Evolutionary conservation across 2,113 vertebrate genomes (phyloP).

Genomic region (Noctilio leporinus): DNA sequence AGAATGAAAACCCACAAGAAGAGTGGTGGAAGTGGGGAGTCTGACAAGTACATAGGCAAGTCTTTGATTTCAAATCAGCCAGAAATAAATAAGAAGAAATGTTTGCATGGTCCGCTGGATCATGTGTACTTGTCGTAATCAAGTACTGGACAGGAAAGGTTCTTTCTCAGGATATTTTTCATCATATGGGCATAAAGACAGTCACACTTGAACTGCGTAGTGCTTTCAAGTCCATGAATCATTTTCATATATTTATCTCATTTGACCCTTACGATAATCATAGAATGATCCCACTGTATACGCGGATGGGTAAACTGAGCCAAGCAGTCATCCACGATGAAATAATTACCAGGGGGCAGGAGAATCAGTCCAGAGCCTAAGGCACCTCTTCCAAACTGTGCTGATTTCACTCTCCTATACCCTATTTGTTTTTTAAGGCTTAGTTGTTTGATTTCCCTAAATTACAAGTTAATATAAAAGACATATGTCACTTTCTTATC

Average conservation of each 20-base stretch:
- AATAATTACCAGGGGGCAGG: not conserved
- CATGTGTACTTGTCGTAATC: not conserved
- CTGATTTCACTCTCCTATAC: not conserved
- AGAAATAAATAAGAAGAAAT: not conserved
- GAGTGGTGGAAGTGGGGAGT: not conserved
- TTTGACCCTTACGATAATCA: not conserved
- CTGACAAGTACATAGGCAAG: not conserved
- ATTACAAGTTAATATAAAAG: not conserved
- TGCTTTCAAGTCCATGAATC: not conserved
- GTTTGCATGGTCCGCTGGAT: not conserved
- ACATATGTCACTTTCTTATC: not conserved
- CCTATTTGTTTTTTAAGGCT: not conserved
- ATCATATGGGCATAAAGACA: not conserved
- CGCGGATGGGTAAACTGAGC: not conserved
- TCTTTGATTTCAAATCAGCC: not conserved
- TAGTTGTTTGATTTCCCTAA: not conserved
- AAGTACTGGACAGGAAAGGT: not conserved
- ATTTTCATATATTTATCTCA: not conserved
- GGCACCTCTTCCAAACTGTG: not conserved
- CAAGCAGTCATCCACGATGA: not conserved
- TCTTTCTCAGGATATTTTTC: not conserved
- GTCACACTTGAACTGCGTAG: not conserved
- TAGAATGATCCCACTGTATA: not conserved
- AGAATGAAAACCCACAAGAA: not conserved
- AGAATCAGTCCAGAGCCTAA: not conserved